A percentile compares a stretch with the other conserved stretches of the same genome.
Evolutionary conservation across 1,140 invertebrate genomes (phyloP).

Genomic region (Littorina saxatilis): DNA sequence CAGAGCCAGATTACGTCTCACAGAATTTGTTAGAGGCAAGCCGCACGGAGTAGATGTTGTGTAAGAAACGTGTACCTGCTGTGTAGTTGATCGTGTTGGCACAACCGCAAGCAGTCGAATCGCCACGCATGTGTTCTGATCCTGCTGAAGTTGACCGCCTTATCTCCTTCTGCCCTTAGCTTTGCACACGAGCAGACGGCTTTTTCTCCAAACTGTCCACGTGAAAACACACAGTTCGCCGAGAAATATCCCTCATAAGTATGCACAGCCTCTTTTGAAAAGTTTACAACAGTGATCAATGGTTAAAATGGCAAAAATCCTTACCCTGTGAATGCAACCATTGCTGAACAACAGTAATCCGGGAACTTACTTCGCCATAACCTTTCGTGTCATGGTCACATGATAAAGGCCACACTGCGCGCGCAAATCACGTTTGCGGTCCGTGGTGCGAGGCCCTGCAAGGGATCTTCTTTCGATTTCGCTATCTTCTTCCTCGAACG

Average conservation of each 20-base stretch:
- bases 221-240: background rate
- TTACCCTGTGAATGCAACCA: background rate
- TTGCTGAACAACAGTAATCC: background rate
- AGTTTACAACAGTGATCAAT: background rate
- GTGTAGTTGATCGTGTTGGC: background rate
- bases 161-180: background rate
- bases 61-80: constrained; percentile 12
- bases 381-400: constrained; percentile 31
- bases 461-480: too few relatives aligned
- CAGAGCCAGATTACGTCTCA: too few relatives aligned
- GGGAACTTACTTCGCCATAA: constrained; percentile 14
- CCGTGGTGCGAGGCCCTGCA: background rate
- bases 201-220: background rate
- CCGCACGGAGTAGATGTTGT: too few relatives aligned
- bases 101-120: background rate
- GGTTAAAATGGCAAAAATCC: background rate
- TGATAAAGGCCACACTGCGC: constrained; percentile 10
- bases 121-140: background rate
- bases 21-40: too few relatives aligned
- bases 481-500: too few relatives aligned
- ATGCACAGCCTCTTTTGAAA: background rate
- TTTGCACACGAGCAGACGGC: background rate
- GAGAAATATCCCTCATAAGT: background rate
- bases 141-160: background rate
- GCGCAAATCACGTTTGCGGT: constrained; percentile 14